Evolutionary conservation across 2,113 vertebrate genomes (phyloP).

Genomic region (Bubo blakistoni): DNA sequence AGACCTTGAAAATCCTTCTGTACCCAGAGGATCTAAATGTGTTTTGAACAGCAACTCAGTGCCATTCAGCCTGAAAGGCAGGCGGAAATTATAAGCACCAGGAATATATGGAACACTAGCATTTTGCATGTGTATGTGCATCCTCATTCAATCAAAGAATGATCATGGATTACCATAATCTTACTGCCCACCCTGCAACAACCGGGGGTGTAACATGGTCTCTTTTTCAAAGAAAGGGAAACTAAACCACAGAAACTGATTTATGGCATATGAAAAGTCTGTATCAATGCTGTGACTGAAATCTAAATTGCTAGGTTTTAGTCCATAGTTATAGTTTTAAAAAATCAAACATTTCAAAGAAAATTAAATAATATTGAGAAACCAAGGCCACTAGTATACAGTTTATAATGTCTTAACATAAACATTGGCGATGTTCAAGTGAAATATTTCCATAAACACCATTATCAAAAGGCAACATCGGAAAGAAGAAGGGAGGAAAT

Average conservation of each 20-base stretch:
- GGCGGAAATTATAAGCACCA: neutral
- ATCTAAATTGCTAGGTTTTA: neutral
- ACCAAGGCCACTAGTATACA: neutral
- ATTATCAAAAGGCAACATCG: neutral
- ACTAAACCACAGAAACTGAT: neutral
- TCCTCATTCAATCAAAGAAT: neutral
- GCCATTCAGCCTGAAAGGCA: neutral
- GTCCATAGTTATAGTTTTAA: neutral
- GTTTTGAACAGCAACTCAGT: neutral
- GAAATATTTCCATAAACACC: neutral
- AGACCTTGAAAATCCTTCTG: conserved; percentile 40
- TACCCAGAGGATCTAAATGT: conserved; percentile 4
- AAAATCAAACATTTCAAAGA: neutral
- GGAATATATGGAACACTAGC: neutral
- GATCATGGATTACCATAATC: neutral
- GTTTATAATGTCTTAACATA: neutral
- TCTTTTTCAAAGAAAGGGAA: neutral
- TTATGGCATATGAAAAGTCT: neutral
- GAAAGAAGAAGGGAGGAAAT: neutral
- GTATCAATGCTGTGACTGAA: neutral
- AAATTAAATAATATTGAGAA: neutral
- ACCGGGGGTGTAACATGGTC: neutral
- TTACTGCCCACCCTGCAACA: neutral
- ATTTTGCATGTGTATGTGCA: neutral
- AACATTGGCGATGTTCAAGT: neutral